Evolutionary conservation across 2,797 vertebrate genomes (phyloP).

Genomic region (Eulemur rubriventer): DNA sequence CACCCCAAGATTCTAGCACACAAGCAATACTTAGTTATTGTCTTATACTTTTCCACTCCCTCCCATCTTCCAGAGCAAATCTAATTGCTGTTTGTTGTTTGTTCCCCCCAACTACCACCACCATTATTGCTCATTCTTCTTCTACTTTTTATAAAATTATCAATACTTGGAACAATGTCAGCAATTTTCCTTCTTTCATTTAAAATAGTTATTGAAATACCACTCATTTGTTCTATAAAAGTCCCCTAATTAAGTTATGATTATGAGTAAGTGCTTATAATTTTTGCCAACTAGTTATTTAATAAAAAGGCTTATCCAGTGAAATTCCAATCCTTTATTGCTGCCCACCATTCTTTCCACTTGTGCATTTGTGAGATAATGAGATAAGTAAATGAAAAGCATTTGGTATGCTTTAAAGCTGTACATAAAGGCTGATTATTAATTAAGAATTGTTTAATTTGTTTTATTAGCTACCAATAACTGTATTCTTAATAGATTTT

Average conservation of each 20-base stretch:
- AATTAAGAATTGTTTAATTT: slow-evolving; percentile 21
- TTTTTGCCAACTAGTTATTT: slow-evolving; percentile 21
- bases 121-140: background rate
- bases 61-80: background rate
- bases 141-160: background rate
- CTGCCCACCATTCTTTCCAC: background rate
- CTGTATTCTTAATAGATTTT: slow-evolving; percentile 13
- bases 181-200: slow-evolving; percentile 21
- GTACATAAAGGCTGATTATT: background rate
- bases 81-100: background rate
- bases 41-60: background rate
- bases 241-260: background rate
- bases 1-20: background rate
- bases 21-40: background rate
- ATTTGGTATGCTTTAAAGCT: background rate
- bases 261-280: slow-evolving; percentile 26
- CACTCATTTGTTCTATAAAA: background rate
- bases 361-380: background rate
- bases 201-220: slow-evolving; percentile 49
- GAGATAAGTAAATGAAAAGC: background rate
- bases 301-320: background rate
- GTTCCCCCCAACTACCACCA: background rate
- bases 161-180: background rate
- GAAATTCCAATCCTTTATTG: background rate
- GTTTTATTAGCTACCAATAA: background rate